Conservation (phyloP, 92 coral and sea anemone species). For the Bergia puertoricense region DNA sequence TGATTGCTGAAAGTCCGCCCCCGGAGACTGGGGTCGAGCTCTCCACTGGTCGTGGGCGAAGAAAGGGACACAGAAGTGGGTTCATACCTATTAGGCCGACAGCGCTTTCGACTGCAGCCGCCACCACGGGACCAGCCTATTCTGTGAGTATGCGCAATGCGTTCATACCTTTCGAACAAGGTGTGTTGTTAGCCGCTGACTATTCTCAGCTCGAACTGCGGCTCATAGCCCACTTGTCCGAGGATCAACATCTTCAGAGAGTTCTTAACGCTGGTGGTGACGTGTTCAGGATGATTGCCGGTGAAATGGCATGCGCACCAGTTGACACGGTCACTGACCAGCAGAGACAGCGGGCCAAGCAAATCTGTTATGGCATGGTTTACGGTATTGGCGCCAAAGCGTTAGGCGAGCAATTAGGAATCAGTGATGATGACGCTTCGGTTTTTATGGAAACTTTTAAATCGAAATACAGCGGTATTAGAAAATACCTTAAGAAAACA, state of each 20-base stretch:
- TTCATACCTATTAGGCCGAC: slow-evolving; percentile 38
- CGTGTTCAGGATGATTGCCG: slow-evolving; percentile 97
- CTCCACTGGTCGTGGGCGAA: slow-evolving; percentile 53
- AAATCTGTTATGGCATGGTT: slow-evolving; percentile 94
- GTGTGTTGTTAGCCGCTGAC: slow-evolving; percentile 93
- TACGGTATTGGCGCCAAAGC: slow-evolving; percentile 98
- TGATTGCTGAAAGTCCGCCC: slow-evolving; percentile 86
- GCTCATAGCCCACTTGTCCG: slow-evolving; percentile 93
- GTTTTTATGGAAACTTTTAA: slow-evolving; percentile 84
- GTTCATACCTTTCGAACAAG: slow-evolving; percentile 81
- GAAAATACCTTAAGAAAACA: slow-evolving; percentile 77
- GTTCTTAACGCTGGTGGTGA: slow-evolving; percentile 91
- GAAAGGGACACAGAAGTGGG: slow-evolving; percentile 42
- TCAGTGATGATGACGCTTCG: slow-evolving; percentile 86
- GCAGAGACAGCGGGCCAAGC: slow-evolving; percentile 97
- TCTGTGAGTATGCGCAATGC: slow-evolving; percentile 99
- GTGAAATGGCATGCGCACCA: slow-evolving; percentile 79
- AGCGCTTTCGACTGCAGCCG: slow-evolving; percentile 10
- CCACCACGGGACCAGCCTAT: slow-evolving; percentile 56
- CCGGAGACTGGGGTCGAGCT: slow-evolving; percentile 56
- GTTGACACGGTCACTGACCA: slow-evolving; percentile 71
- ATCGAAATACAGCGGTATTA: slow-evolving; percentile 81
- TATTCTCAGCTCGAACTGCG: slow-evolving; percentile 97
- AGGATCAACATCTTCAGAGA: slow-evolving; percentile 79
- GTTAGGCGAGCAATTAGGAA: slow-evolving; percentile 84